A percentile compares a stretch with the other conserved stretches of the same genome.
Evolutionary conservation across 2,888 invertebrate species (phyloP).

Genomic region (Smittia aterrima): DNA sequence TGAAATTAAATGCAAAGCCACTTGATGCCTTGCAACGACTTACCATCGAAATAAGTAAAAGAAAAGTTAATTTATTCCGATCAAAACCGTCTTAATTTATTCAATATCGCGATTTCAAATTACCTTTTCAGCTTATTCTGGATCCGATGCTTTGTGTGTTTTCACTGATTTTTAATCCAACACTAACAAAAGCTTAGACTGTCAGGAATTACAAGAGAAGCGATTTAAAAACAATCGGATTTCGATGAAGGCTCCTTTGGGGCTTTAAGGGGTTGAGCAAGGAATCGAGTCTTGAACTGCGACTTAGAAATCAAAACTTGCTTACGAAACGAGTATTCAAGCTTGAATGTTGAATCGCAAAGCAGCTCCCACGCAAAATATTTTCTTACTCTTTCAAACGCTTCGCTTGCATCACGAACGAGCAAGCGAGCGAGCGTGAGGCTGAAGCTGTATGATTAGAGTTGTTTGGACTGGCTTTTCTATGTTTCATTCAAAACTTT

Average conservation of each 20-base stretch:
- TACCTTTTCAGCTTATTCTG: conserved; percentile 1
- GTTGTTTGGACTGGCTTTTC: conserved; percentile 13
- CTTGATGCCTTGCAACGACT: background rate
- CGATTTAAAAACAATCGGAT: conserved; percentile 1
- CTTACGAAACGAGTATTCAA: background rate
- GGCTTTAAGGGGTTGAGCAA: background rate
- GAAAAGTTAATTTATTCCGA: conserved; percentile 13
- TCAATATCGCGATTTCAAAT: conserved; percentile 4
- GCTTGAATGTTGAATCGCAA: background rate
- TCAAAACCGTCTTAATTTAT: background rate
- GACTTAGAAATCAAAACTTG: background rate
- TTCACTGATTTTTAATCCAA: background rate
- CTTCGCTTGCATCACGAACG: background rate
- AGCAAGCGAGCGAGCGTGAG: background rate
- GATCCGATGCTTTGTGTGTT: background rate
- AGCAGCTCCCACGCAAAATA: conserved; percentile 6
- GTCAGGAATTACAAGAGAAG: background rate
- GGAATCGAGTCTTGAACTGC: background rate
- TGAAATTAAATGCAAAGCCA: background rate
- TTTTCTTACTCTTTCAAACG: background rate
- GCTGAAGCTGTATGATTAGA: background rate
- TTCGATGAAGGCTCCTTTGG: background rate
- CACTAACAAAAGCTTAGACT: background rate
- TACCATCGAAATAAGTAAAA: background rate
- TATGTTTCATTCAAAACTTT: background rate